Conservation (phyloP, 2,797 vertebrate genomes). For the Eidolon dupreanum region DNA sequence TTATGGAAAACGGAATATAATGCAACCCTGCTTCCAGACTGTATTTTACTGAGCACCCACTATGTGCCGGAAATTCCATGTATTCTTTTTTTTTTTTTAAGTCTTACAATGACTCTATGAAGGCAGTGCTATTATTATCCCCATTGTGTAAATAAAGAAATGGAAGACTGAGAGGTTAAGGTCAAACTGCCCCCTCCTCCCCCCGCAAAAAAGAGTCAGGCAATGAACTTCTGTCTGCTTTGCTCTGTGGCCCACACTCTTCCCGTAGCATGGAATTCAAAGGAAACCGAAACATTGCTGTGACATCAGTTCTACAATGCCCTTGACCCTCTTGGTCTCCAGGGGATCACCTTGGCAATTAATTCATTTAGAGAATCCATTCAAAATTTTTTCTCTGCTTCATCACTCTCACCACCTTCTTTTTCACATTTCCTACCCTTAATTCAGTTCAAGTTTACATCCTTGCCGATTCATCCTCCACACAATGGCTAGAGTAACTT, state of each 20-base stretch:
- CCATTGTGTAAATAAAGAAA: not conserved
- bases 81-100: not conserved
- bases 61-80: not conserved
- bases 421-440: not conserved
- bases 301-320: not conserved
- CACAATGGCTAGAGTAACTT: not conserved
- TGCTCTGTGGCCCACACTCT: not conserved
- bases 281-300: not conserved
- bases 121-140: not conserved
- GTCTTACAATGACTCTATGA: fast-evolving
- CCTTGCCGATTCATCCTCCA: not conserved
- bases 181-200: not conserved
- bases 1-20: not conserved
- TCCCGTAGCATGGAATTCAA: not conserved
- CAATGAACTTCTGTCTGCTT: not conserved
- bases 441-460: not conserved
- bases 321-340: not conserved
- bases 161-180: not conserved
- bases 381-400: not conserved
- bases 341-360: not conserved
- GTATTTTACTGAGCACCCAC: not conserved
- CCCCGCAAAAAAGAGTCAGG: not conserved
- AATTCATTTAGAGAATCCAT: not conserved
- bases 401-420: no score
- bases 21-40: fast-evolving